Percentiles rank a stretch among this genome's conserved stretches.
These are phyloP conservation scores for Lucilia sericata DNA, from an alignment of 1,140 invertebrate species.

Conservation along the genomic window DNA sequence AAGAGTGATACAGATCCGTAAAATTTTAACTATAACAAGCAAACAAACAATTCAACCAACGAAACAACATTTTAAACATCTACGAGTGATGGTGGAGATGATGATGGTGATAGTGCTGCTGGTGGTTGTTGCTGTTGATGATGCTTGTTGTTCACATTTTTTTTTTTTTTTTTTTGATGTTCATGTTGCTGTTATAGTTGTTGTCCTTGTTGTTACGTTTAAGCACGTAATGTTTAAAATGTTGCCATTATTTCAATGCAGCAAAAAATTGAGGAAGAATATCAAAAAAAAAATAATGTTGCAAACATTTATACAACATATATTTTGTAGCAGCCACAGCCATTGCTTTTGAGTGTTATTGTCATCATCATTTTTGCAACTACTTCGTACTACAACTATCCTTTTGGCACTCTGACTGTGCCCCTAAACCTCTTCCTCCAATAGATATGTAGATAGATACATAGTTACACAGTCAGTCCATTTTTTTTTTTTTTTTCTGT, in stretches of 20 bases:
- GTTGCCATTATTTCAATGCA: slow-evolving; percentile 40
- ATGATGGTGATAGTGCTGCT: neutral
- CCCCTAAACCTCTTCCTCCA: neutral
- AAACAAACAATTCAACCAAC: neutral
- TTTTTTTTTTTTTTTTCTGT: neutral
- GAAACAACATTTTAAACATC: neutral
- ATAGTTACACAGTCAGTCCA: neutral
- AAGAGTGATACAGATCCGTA: neutral
- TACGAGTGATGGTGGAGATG: neutral
- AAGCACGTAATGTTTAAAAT: slow-evolving; percentile 43
- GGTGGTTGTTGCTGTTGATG: neutral
- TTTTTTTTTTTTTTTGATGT: neutral
- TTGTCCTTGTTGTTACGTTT: slow-evolving; percentile 28
- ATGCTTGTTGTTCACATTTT: neutral
- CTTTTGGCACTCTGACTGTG: neutral
- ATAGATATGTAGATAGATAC: too few relatives aligned
- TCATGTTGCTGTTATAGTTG: neutral
- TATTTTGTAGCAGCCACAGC: slow-evolving; percentile 32
- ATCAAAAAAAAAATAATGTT: neutral
- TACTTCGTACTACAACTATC: neutral
- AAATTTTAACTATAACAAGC: neutral
- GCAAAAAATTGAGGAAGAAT: neutral
- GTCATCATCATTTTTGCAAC: slow-evolving; percentile 41
- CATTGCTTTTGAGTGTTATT: slow-evolving; percentile 44
- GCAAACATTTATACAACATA: neutral